Evolutionary conservation across 1,140 invertebrate species (phyloP), one percentile per base, ranked within the genome.

Genomic region (Battus philenor): DNA sequence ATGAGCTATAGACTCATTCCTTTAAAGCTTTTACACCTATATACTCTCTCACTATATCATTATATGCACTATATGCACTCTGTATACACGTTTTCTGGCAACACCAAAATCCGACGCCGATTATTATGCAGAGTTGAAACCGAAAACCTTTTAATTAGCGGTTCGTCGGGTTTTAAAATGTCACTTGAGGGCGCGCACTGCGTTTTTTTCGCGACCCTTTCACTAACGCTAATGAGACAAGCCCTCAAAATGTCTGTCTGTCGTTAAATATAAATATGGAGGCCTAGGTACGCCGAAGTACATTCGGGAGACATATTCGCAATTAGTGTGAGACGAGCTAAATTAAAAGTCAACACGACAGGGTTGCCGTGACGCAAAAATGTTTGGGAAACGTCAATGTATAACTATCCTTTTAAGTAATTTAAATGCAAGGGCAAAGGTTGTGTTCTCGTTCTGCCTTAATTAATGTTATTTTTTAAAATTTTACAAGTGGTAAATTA

Each of bases 121-220:
- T 30, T 49, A 49, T 47, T 52, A 49, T 59, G 39, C 20, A 9
- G 13, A 36, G 32, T 43, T 33, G 45, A 32, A 47, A 41, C 48
- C 54, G 20, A 63, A 66, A 67, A 68, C 69, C 57, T 68, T 69
- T 68, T 71, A 74, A 74, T 74, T 74, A 74, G 66, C 60, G 56
- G 24, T 49, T 45, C 56, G 43, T 43, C 47, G 36, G 29, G 12
- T 8, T 41, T 27, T 30, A 48, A 61, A 58, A 52, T 49, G 46
- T 62, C 54, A 54, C 56, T 64, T 46, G 56, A 50, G 34, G 50
- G 41, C 50, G 33, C 15, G 22, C 41, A 48, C 51, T 46, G 50
- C 44, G 50, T 26, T 55, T 64, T 53, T 60, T 45, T 29, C 22
- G 33, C 33, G 31, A 47, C 44, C 54, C 54, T 59, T 59, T 63